Percentiles rank a stretch among this genome's conserved stretches.
phyloP scores from a whole-genome alignment of 2,797 vertebrate species.

The Tangara arthus region DNA sequence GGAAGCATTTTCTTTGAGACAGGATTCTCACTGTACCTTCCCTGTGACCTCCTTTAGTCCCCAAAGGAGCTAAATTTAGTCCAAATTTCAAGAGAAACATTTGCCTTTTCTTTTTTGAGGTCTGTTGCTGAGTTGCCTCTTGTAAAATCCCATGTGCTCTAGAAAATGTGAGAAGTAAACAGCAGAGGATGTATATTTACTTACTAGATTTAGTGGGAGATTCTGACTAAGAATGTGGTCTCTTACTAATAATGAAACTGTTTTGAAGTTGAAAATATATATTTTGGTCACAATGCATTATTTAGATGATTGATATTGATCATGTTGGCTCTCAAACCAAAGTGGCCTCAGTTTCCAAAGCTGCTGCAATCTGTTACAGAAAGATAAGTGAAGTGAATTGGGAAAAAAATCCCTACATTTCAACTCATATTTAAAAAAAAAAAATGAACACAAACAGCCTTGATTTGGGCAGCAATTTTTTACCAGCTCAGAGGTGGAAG shows the following conservation, averaged over 20 bases:
- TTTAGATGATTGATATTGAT: not conserved
- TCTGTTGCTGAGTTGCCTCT: not conserved
- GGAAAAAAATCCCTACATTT: not conserved
- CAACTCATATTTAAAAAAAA: not conserved
- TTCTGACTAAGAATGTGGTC: not conserved
- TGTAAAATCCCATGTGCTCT: not conserved
- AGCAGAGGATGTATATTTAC: not conserved
- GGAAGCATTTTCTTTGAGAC: not conserved
- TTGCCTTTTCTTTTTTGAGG: not conserved
- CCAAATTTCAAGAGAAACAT: not conserved
- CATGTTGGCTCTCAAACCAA: not conserved
- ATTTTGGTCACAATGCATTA: not conserved
- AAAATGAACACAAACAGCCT: not conserved
- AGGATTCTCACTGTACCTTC: not conserved
- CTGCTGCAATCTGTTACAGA: not conserved
- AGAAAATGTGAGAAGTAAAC: not conserved
- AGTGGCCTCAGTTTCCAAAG: not conserved
- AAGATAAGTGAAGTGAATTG: not conserved
- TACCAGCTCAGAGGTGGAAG: not conserved
- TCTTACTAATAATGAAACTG: constrained; percentile 14
- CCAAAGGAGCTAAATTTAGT: not conserved
- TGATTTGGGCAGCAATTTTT: not conserved
- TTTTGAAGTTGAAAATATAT: not conserved
- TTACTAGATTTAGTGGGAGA: not conserved
- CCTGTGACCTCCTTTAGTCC: not conserved